Evolutionary conservation across 2,797 vertebrate species (phyloP), one percentile per base, ranked within the genome.

Genomic region (Argyrosomus regius): DNA sequence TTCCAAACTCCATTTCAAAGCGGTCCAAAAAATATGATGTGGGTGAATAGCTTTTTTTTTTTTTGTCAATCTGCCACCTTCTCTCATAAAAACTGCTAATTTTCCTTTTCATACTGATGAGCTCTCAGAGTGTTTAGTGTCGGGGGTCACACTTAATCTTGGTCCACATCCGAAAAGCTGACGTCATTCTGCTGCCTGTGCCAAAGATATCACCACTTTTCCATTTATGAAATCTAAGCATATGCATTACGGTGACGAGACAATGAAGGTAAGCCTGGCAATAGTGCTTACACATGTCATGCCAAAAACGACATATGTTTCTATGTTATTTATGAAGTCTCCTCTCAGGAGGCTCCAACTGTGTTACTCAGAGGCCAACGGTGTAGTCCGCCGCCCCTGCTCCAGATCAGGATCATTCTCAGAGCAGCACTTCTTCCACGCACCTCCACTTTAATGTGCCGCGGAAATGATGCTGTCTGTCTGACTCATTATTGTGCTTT

Each of bases 401-500:
- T 80, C 10, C 46, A 48, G 56, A 74, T 62, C 59, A 48, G 61
- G 58, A 72, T 66, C 35, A 57, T 35, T 60, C 67, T 56, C 63
- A n/a, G 26, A 54, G 35, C 39, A 58, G 18, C 79, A 28, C 61
- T 50, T 48, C 70, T 45, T 9, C 49, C 56, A 54, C 22, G 14
- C 75, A 75, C 69, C 75, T 85, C 58, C 69, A 65, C 80, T 89
- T 83, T 77, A 89, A 91, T 79, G 85, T 82, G 64, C 83, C 61
- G 60, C 50, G 52, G 75, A 93, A 87, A 88, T 60, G 62, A 72
- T 53, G 54, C 67, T 64, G 77, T 81, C 86, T 77, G 61, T 62
- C 73, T 57, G 72, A 81, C 73, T 92, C 75, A 87, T 90, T 91
- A 91, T 82, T 86, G 83, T 66, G 68, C 87, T 89, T 86, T 88